phyloP scores from a whole-genome alignment of 2,888 invertebrate species.

The Drosophila limbata region DNA sequence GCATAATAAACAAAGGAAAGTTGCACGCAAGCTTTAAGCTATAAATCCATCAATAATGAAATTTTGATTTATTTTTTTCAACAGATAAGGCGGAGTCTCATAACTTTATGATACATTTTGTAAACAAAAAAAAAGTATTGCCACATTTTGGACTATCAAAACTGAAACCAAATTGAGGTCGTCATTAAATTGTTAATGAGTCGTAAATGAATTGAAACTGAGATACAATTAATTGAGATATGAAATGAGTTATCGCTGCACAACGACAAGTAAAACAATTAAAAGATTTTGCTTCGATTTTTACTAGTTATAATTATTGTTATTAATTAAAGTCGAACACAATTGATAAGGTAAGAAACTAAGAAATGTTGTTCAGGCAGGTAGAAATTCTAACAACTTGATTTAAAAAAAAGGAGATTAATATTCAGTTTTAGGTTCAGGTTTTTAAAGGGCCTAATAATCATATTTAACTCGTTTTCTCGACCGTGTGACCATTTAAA shows the following conservation, averaged over 20 bases:
- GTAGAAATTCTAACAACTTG: slow-evolving; percentile 5
- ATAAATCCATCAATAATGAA: slow-evolving; percentile 9
- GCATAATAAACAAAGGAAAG: slow-evolving; percentile 9
- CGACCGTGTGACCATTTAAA: slow-evolving; percentile 37
- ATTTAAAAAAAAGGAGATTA: background rate
- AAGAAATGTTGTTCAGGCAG: background rate
- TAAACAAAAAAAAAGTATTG: slow-evolving; percentile 1
- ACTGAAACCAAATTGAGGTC: slow-evolving; percentile 9
- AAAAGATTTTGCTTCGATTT: slow-evolving; percentile 12
- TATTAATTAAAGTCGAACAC: slow-evolving; percentile 8
- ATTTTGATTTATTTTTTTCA: slow-evolving; percentile 13
- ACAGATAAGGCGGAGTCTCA: slow-evolving; percentile 15
- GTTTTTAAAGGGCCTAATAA: slow-evolving; percentile 13
- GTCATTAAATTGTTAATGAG: slow-evolving; percentile 20
- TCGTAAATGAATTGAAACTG: slow-evolving; percentile 15
- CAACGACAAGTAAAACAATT: slow-evolving; percentile 16
- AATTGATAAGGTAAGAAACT: slow-evolving; percentile 3
- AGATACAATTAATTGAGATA: slow-evolving; percentile 6
- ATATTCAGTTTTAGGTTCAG: slow-evolving; percentile 17
- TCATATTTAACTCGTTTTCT: slow-evolving; percentile 6
- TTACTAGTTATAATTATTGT: slow-evolving; percentile 4
- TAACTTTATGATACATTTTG: slow-evolving; percentile 10
- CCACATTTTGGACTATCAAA: slow-evolving; percentile 8
- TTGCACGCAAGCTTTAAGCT: slow-evolving; percentile 7
- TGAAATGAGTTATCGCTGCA: slow-evolving; percentile 7